phyloP scores from a whole-genome alignment of 1,140 invertebrate genomes.

The Halyomorpha halys region DNA sequence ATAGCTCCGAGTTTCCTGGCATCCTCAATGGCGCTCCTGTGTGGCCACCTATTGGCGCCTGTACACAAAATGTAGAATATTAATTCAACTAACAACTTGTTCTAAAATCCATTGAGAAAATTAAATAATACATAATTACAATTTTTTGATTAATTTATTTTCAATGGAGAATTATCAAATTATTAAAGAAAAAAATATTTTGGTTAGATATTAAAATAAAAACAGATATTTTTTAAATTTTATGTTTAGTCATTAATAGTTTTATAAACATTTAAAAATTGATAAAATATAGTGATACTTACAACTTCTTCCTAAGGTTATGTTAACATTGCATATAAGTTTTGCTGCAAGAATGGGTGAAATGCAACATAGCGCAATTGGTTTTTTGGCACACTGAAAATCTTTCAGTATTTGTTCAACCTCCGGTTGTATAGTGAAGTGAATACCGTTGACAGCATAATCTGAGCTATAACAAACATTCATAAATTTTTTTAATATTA shows the following conservation, averaged over 20 bases:
- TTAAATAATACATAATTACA: too few relatives aligned
- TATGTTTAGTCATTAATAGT: too few relatives aligned
- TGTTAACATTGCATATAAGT: constrained; percentile 41
- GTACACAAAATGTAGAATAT: constrained; percentile 19
- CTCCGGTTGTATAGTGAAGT: constrained; percentile 43
- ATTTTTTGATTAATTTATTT: too few relatives aligned
- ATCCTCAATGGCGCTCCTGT: constrained; percentile 43
- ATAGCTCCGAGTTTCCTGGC: constrained; percentile 43
- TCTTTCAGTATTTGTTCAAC: constrained; percentile 43
- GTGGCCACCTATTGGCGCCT: constrained; percentile 45
- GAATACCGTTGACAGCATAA: constrained; percentile 45
- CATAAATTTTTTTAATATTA: too few relatives aligned
- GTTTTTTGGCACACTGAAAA: constrained; percentile 45
- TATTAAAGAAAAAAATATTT: too few relatives aligned
- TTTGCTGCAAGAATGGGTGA: constrained; percentile 47
- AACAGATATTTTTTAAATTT: too few relatives aligned
- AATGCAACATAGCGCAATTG: constrained; percentile 50
- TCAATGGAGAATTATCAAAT: too few relatives aligned
- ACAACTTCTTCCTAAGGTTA: constrained; percentile 44
- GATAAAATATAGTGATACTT: too few relatives aligned
- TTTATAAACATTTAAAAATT: too few relatives aligned
- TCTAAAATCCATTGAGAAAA: too few relatives aligned
- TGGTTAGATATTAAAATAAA: too few relatives aligned
- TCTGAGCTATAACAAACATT: constrained; percentile 39
- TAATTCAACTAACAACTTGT: neutral